Conservation (phyloP, 1,140 invertebrate genomes). For the Ceratina japonica region DNA sequence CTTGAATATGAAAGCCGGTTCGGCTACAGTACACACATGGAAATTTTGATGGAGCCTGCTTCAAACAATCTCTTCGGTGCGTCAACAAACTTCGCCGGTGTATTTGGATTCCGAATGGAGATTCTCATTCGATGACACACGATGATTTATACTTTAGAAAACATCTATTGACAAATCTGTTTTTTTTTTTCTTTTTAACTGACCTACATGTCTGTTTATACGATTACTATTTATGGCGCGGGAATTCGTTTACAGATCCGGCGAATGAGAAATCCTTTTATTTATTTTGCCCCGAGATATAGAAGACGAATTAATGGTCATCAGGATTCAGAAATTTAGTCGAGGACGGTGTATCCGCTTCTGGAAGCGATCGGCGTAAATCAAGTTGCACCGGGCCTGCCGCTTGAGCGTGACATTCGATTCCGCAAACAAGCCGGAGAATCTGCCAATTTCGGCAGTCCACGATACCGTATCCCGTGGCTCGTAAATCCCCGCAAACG, state of each 20-base stretch:
- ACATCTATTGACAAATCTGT: too few species aligned
- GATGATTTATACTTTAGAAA: too few species aligned
- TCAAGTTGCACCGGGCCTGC: background rate
- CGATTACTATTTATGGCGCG: too few species aligned
- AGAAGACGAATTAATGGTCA: background rate
- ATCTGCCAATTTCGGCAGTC: constrained; percentile 38
- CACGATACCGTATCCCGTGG: constrained; percentile 19
- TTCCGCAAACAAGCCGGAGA: constrained; percentile 40
- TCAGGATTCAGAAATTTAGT: too few species aligned
- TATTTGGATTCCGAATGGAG: background rate
- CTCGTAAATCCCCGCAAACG: constrained; percentile 50
- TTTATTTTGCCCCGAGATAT: background rate
- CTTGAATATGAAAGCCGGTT: constrained; percentile 28
- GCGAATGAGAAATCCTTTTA: too few species aligned
- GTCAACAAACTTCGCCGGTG: constrained; percentile 8
- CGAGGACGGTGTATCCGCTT: constrained; percentile 4
- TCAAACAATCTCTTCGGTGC: constrained; percentile 11
- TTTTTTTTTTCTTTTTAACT: too few species aligned
- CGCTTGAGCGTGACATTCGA: constrained; percentile 40
- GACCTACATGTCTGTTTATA: too few species aligned
- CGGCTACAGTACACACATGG: background rate
- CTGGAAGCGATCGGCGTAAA: constrained; percentile 12
- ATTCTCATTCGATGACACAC: background rate
- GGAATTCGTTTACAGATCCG: too few species aligned
- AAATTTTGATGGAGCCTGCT: constrained; percentile 30